These are phyloP conservation scores for Tricholaema leucomelas DNA, from an alignment of 2,113 vertebrate genomes.

Conservation along the genomic window DNA sequence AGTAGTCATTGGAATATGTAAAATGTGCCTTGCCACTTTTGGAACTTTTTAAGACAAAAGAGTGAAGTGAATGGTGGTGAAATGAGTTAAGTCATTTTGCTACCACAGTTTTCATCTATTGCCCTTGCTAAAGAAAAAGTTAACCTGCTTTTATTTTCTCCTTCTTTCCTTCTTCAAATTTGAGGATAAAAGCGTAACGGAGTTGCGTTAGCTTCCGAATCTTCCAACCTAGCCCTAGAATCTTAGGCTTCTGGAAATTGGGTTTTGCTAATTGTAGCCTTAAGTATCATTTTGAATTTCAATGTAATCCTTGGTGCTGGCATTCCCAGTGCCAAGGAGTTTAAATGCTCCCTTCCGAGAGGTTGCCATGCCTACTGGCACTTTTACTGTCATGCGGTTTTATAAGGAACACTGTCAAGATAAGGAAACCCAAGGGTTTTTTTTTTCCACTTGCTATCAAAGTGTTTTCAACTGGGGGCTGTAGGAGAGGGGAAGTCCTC, in stretches of 20 bases:
- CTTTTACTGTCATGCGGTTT: constrained; percentile 83
- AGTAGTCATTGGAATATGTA: constrained; percentile 87
- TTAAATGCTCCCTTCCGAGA: constrained; percentile 81
- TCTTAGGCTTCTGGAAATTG: constrained; percentile 75
- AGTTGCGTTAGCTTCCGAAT: constrained; percentile 73
- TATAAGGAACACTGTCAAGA: constrained; percentile 84
- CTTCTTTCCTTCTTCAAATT: constrained; percentile 66
- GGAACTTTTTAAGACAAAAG: constrained; percentile 75
- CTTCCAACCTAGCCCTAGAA: constrained; percentile 66
- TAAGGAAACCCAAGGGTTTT: constrained; percentile 64
- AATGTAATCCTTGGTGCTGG: constrained; percentile 85
- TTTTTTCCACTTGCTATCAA: constrained; percentile 33
- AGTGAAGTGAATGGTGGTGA: constrained; percentile 69
- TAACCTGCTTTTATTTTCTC: too few species aligned
- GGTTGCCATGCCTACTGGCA: constrained; percentile 83
- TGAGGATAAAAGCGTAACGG: constrained; percentile 61
- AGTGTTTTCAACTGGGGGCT: constrained; percentile 44
- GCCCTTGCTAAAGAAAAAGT: constrained; percentile 76
- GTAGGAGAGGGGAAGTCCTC: constrained; percentile 54
- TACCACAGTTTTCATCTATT: constrained; percentile 76
- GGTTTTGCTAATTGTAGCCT: constrained; percentile 82
- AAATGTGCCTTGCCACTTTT: constrained; percentile 87
- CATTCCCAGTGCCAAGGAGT: constrained; percentile 77
- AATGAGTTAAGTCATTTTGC: constrained; percentile 73
- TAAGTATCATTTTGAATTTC: constrained; percentile 78